phyloP scores from a whole-genome alignment of 2,888 invertebrate genomes.

The Cryptosula pallasiana region DNA sequence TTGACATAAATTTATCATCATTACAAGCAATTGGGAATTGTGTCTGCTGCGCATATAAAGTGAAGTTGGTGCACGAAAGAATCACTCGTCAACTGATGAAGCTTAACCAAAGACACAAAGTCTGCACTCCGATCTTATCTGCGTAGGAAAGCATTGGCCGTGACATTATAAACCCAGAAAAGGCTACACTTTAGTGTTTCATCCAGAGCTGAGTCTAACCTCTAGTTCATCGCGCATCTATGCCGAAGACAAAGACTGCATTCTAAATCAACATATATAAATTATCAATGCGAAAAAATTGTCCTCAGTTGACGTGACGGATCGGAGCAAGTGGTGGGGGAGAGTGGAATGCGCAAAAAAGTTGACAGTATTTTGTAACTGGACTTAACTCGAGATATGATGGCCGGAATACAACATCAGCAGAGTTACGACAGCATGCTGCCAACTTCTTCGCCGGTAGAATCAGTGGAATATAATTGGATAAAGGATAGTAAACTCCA shows the following conservation, averaged over 20 bases:
- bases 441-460: neutral
- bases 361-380: neutral
- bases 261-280: too few species aligned
- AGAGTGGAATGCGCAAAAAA: too few species aligned
- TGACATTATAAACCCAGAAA: constrained; percentile 3
- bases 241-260: too few species aligned
- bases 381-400: neutral
- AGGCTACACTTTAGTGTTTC: neutral
- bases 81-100: neutral
- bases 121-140: constrained; percentile 15
- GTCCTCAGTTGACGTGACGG: too few species aligned
- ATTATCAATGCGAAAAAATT: too few species aligned
- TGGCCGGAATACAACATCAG: constrained; percentile 10
- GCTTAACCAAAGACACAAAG: neutral
- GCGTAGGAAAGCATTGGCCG: neutral
- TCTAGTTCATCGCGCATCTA: too few species aligned
- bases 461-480: constrained; percentile 11
- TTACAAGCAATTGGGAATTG: neutral
- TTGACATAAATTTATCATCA: neutral
- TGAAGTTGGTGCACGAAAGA: neutral
- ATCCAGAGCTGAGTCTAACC: too few species aligned
- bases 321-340: too few species aligned
- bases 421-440: constrained; percentile 5
- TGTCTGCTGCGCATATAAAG: neutral
- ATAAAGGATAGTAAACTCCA: neutral